Evolutionary conservation across 2,113 vertebrate genomes (phyloP), one percentile per base, ranked within the genome.

Genomic region (Cnemophilus loriae): DNA sequence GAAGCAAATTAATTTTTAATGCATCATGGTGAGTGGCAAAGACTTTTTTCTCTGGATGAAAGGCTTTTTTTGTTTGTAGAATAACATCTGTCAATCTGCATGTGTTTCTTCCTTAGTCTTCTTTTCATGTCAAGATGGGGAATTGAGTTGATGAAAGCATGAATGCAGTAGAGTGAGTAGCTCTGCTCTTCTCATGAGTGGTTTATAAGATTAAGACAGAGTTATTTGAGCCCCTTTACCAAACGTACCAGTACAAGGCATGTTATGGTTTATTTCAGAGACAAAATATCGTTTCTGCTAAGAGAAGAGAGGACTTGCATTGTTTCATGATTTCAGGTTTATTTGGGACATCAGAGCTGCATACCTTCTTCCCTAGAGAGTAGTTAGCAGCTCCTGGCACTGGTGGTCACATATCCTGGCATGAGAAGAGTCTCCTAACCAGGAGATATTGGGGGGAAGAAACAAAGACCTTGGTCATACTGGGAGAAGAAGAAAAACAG

Each of bases 381-480:
- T 60, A 44, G 17, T 33, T 37, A 37, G 22, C 16, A 64, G 30
- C 13, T 88, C 30, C 24, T 3, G 9, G 19, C 3, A 1, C 42
- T 61, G 24, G 5, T 61, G 37, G 7, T 67, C 9, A 2, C 0
- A 0, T 16, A 46, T 32, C 23, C 65, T 70, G 61, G 10, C n/a
- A 61, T 49, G 50, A 33, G 42, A 42, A 37, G 27, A 35, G 10
- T 49, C 10, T 63, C 30, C 30, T 49, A 1, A 0, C 16, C 16
- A 14, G 49, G 20, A 73, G 15, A 16, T 87, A 18, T 1, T 44
- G 24, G 1, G 19, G 22, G 6, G 1, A 57, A 49, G 52, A 57
- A 85, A 52, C 1, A 2, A 50, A 81, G 21, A 47, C 3, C 9
- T 52, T 63, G 23, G 3, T 69, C 27, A 14, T 44, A 16, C 17